A percentile compares a stretch with the other conserved stretches of the same genome.
Conservation (phyloP, 2,888 invertebrate species). For the Gasteruption jaculator region DNA sequence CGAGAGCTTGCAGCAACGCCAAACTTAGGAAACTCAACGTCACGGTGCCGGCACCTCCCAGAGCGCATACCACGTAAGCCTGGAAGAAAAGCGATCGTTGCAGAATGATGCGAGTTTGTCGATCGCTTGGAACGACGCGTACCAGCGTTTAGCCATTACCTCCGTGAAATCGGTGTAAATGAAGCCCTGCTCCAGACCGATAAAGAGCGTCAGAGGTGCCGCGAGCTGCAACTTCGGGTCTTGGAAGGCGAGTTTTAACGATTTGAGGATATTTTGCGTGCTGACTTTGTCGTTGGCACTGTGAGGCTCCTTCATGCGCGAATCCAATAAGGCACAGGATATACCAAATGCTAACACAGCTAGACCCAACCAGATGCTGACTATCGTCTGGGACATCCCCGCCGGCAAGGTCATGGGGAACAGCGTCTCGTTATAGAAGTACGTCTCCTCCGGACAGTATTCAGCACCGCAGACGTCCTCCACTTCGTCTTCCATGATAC, state of each 20-base stretch:
- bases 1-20: constrained; percentile 70
- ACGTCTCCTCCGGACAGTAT: constrained; percentile 41
- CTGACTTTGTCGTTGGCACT: constrained; percentile 31
- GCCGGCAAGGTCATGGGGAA: constrained; percentile 32
- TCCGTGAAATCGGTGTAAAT: constrained; percentile 79
- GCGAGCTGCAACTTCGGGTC: constrained; percentile 67
- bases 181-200: constrained; percentile 81
- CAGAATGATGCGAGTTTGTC: neutral
- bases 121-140: neutral
- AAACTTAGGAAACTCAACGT: constrained; percentile 71
- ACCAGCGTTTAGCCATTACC: constrained; percentile 51
- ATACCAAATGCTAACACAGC: constrained; percentile 42
- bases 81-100: constrained; percentile 42
- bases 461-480: constrained; percentile 42
- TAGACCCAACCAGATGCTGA: constrained; percentile 43
- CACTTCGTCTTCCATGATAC: constrained; percentile 26
- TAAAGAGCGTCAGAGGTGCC: constrained; percentile 74
- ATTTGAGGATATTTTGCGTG: constrained; percentile 44
- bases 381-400: constrained; percentile 36
- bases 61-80: constrained; percentile 80
- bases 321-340: constrained; percentile 45
- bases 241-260: constrained; percentile 55
- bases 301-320: constrained; percentile 42
- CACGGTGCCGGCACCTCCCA: constrained; percentile 67
- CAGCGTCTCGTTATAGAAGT: constrained; percentile 37